Conservation (phyloP, 2,113 vertebrate species). For the Sander lucioperca region DNA sequence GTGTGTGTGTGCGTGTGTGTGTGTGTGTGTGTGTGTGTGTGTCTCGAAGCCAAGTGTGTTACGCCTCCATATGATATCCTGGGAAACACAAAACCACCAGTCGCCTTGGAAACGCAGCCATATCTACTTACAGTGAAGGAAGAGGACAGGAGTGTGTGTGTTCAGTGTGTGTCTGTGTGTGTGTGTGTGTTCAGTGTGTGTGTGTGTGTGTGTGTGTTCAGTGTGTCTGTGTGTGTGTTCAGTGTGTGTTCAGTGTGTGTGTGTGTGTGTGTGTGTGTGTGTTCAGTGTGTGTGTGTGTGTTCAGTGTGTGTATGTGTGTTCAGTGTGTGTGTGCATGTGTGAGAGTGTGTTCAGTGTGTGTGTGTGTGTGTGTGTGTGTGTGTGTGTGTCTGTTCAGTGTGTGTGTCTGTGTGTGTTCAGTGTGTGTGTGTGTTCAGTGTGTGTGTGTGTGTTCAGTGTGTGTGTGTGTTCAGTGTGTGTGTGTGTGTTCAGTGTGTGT, state of each 20-base stretch:
- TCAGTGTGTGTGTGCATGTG: no score
- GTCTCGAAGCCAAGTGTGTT: constrained; percentile 15
- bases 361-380: no score
- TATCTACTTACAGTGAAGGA: constrained; percentile 66
- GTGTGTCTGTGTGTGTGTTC: constrained; percentile 4
- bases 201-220: constrained; percentile 13
- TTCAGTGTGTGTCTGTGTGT: not conserved
- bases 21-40: constrained; percentile 33
- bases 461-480: no score
- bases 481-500: no score
- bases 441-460: no score
- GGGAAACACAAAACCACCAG: constrained; percentile 72
- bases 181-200: constrained; percentile 19
- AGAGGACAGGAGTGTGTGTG: constrained; percentile 33
- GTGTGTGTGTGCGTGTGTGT: constrained; percentile 25
- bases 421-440: no score
- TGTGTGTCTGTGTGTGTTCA: no score
- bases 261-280: not conserved
- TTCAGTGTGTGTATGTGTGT: no score
- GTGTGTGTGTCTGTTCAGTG: no score
- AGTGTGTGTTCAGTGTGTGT: constrained; percentile 8
- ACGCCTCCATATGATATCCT: constrained; percentile 68
- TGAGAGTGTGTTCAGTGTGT: no score
- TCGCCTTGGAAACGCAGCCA: constrained; percentile 68
- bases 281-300: no score